phyloP scores from a whole-genome alignment of 2,888 invertebrate genomes.

The Hofmannophila pseudospretella region DNA sequence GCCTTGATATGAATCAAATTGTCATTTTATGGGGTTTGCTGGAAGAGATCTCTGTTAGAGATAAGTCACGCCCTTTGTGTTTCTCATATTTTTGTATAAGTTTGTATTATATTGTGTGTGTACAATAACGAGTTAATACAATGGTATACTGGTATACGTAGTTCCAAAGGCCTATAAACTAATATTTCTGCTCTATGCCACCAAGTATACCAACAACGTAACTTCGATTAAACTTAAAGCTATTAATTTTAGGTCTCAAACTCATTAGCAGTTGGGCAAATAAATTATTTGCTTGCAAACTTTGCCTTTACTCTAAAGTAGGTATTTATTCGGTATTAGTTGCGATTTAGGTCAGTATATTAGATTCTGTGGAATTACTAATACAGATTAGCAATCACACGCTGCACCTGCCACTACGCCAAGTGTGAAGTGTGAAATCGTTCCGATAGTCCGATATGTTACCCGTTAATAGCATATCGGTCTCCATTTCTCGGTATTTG shows the following conservation, averaged over 20 bases:
- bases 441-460: too few species aligned
- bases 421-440: constrained; percentile 51
- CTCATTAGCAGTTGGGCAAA: constrained; percentile 16
- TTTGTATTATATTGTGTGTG: too few species aligned
- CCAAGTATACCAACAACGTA: constrained; percentile 9
- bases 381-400: constrained; percentile 53
- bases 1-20: too few species aligned
- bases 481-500: too few species aligned
- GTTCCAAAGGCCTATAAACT: not conserved
- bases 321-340: constrained; percentile 1
- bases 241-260: constrained; percentile 17
- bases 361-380: constrained; percentile 30
- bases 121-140: too few species aligned
- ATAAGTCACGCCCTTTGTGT: too few species aligned
- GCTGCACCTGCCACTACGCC: constrained; percentile 47
- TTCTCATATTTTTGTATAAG: too few species aligned
- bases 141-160: too few species aligned
- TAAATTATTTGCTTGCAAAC: constrained; percentile 12
- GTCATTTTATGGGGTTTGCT: too few species aligned
- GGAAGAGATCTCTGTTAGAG: too few species aligned
- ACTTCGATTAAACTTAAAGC: constrained; percentile 17
- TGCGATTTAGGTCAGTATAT: not conserved
- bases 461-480: too few species aligned
- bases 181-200: constrained; percentile 2
- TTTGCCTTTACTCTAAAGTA: constrained; percentile 6